Conservation (phyloP, 2,888 invertebrate species). For the Cephus runcator region DNA sequence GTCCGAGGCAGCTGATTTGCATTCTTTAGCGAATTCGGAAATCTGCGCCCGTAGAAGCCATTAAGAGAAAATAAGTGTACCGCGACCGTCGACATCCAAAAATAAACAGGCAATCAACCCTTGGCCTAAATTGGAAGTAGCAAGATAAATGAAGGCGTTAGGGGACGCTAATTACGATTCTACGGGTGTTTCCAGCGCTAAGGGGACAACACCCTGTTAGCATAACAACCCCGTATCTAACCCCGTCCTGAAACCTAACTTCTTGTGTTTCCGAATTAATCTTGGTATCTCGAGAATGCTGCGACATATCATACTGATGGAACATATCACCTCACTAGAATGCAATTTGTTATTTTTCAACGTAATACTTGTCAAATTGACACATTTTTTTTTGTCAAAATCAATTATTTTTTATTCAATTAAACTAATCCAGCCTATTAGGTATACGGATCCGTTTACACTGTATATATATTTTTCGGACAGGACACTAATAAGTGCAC, state of each 20-base stretch:
- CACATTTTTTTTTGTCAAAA: background rate
- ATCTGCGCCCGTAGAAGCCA: slow-evolving; percentile 23
- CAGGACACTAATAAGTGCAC: background rate
- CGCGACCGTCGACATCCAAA: slow-evolving; percentile 18
- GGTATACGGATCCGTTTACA: too few relatives aligned
- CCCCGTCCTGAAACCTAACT: slow-evolving; percentile 12
- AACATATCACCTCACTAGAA: background rate
- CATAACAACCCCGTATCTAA: slow-evolving; percentile 24
- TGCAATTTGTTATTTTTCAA: background rate
- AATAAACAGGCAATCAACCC: slow-evolving; percentile 27
- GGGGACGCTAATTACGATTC: slow-evolving; percentile 41
- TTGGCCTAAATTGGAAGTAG: slow-evolving; percentile 33
- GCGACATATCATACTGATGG: background rate
- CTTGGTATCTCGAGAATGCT: slow-evolving; percentile 10
- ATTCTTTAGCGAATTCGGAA: slow-evolving; percentile 26
- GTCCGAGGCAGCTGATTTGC: slow-evolving; percentile 30
- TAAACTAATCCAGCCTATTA: too few relatives aligned
- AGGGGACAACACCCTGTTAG: slow-evolving; percentile 37
- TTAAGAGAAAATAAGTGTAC: slow-evolving; percentile 17
- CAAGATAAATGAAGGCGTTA: slow-evolving; percentile 38
- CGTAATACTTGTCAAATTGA: background rate
- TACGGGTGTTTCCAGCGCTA: slow-evolving; percentile 26
- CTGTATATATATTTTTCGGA: background rate
- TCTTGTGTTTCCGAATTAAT: slow-evolving; percentile 19
- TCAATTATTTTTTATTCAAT: too few relatives aligned